Conservation (phyloP, 2,113 vertebrate species). For the Narcine bancroftii region DNA sequence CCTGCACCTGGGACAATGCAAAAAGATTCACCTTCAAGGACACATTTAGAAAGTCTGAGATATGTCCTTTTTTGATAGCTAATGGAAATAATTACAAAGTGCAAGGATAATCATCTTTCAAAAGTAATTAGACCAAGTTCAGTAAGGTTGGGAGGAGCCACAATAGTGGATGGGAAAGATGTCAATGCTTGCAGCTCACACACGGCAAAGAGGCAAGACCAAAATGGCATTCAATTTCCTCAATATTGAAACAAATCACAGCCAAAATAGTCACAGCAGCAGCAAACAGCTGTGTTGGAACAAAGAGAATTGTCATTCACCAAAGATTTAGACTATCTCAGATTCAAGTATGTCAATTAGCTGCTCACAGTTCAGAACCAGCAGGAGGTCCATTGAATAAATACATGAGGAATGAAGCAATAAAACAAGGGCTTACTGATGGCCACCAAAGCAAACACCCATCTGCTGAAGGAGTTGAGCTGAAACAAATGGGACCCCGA, state of each 20-base stretch:
- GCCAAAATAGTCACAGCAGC: not conserved
- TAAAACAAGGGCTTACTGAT: not conserved
- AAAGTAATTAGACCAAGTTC: too few relatives aligned
- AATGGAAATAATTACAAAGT: not conserved
- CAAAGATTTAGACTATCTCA: not conserved
- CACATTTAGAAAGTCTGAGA: not conserved
- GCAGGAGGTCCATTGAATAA: not conserved
- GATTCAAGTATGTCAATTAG: conserved; percentile 1
- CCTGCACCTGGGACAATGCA: not conserved
- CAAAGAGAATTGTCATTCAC: conserved; percentile 4
- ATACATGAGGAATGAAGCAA: not conserved
- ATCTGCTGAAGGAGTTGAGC: not conserved
- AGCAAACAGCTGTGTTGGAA: not conserved
- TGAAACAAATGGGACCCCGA: not conserved
- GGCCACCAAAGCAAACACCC: not conserved
- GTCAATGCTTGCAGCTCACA: not conserved
- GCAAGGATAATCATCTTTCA: not conserved
- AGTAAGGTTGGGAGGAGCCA: not conserved
- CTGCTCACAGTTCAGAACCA: not conserved
- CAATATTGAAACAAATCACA: not conserved
- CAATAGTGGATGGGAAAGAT: not conserved
- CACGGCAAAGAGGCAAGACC: too few relatives aligned
- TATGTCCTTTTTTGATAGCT: not conserved
- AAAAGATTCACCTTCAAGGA: not conserved
- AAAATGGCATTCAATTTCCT: not conserved